Evolutionary conservation across 1,140 invertebrate species (phyloP).

Genomic region (Belonocnema kinseyi): DNA sequence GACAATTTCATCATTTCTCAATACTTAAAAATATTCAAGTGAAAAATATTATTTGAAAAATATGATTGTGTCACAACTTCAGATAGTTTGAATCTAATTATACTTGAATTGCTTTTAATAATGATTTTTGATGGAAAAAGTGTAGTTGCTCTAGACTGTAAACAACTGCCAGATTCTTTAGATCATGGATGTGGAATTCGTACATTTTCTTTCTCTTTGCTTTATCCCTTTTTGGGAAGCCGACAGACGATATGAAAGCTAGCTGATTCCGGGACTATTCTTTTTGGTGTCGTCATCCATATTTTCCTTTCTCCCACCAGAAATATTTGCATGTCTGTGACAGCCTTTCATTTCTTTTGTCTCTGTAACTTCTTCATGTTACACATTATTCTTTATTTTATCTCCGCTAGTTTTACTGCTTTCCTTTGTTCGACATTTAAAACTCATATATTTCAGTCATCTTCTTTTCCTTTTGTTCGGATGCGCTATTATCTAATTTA

Average conservation of each 20-base stretch:
- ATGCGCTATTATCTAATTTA: too few relatives aligned
- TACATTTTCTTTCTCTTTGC: slow-evolving; percentile 3
- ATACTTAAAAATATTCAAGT: too few relatives aligned
- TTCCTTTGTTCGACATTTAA: too few relatives aligned
- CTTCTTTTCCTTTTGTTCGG: too few relatives aligned
- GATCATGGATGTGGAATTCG: not conserved
- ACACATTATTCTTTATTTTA: not conserved
- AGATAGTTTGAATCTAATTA: too few relatives aligned
- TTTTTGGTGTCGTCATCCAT: slow-evolving; percentile 1
- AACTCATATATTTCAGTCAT: too few relatives aligned
- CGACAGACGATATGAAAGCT: slow-evolving; percentile 5
- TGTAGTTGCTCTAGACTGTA: not conserved
- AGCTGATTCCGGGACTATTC: slow-evolving; percentile 16
- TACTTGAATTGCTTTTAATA: not conserved
- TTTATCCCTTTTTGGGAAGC: not conserved
- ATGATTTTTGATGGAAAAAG: not conserved
- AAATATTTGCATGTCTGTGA: slow-evolving; percentile 7
- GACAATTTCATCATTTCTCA: too few relatives aligned
- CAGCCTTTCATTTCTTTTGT: not conserved
- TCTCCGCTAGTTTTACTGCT: not conserved
- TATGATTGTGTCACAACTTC: too few relatives aligned
- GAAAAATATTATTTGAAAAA: too few relatives aligned
- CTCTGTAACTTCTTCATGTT: not conserved
- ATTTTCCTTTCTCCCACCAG: not conserved
- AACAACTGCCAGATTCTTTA: not conserved